phyloP scores from a whole-genome alignment of 2,113 vertebrate genomes.

The Genyomyrus donnyi region DNA sequence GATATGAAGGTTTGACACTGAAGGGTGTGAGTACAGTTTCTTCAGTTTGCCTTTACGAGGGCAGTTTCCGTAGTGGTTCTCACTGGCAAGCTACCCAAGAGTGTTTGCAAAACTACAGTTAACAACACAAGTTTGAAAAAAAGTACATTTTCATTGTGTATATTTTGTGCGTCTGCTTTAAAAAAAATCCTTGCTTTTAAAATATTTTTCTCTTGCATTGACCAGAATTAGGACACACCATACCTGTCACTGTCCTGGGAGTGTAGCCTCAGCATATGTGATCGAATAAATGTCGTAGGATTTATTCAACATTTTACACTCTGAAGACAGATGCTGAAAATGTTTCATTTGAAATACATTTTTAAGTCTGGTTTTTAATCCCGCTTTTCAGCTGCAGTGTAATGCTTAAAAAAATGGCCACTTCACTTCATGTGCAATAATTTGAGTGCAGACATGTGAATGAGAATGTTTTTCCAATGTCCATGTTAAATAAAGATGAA shows the following conservation, averaged over 20 bases:
- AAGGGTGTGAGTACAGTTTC: not conserved
- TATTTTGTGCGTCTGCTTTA: not conserved
- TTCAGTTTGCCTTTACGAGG: not conserved
- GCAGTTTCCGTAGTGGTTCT: not conserved
- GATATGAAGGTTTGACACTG: not conserved
- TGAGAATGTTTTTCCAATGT: not conserved
- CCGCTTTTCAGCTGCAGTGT: not conserved
- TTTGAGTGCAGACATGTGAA: not conserved
- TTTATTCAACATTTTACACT: not conserved
- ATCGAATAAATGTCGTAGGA: not conserved
- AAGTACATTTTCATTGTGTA: not conserved
- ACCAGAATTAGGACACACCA: not conserved
- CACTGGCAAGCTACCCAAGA: not conserved
- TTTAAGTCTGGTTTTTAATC: not conserved
- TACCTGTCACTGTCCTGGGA: not conserved
- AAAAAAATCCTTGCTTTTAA: not conserved
- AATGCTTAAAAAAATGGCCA: not conserved
- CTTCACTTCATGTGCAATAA: not conserved
- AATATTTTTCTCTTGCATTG: not conserved
- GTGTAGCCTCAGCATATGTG: not conserved
- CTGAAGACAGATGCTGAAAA: not conserved
- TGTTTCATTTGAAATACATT: slow-evolving; percentile 1
- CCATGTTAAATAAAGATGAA: not conserved
- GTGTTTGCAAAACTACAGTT: not conserved
- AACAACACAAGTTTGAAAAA: not conserved